phyloP scores from a whole-genome alignment of 1,140 invertebrate genomes.

The Cataglyphis hispanica region DNA sequence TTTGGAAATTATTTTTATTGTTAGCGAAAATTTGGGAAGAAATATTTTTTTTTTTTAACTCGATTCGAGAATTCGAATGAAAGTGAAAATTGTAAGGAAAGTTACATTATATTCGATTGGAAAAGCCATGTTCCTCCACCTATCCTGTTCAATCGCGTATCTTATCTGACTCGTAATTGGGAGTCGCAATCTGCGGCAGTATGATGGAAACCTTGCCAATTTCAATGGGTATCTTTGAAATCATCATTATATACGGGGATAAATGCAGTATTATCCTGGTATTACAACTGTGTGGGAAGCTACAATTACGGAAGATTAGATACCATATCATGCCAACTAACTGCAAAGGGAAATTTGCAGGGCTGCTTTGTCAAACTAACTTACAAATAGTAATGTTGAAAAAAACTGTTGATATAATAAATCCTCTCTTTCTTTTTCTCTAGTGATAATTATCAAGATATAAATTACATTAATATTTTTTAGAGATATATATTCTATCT shows the following conservation, averaged over 20 bases:
- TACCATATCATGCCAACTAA: slow-evolving; percentile 10
- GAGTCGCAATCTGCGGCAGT: neutral
- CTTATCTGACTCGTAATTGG: slow-evolving; percentile 1
- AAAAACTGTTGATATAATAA: neutral
- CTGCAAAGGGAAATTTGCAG: neutral
- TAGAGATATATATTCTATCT: neutral
- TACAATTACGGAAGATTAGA: neutral
- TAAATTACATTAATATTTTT: slow-evolving; percentile 13
- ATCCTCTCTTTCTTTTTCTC: neutral
- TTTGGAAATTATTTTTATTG: neutral
- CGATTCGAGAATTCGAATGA: too few species aligned
- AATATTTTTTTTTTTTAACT: neutral
- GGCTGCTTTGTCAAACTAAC: neutral
- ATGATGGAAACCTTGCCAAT: neutral
- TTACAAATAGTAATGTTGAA: neutral
- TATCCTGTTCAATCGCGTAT: neutral
- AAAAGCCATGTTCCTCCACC: slow-evolving; percentile 14
- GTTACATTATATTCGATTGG: slow-evolving; percentile 12
- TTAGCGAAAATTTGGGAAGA: neutral
- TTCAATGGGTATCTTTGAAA: neutral
- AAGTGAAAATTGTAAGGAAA: neutral
- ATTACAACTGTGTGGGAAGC: neutral
- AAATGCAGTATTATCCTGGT: neutral
- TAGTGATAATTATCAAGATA: neutral
- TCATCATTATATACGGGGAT: neutral